phyloP scores from a whole-genome alignment of 2,888 invertebrate species.

The Melinaea menophilus region DNA sequence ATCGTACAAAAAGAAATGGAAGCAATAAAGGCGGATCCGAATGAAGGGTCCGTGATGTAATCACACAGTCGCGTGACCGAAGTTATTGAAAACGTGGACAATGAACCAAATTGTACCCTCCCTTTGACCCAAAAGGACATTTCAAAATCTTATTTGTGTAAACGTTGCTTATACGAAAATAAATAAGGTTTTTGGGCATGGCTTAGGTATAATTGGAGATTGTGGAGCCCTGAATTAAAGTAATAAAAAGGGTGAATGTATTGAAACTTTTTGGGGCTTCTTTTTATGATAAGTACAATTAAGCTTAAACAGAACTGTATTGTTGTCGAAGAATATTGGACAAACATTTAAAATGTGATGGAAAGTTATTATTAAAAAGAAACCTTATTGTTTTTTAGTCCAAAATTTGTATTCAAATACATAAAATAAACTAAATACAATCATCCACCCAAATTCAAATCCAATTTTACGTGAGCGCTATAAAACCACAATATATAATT shows the following conservation, averaged over 20 bases:
- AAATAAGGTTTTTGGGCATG: slow-evolving; percentile 9
- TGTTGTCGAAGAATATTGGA: not conserved
- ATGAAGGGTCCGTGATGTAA: slow-evolving; percentile 29
- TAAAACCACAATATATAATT: not conserved
- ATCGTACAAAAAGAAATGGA: slow-evolving; percentile 14
- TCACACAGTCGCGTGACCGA: slow-evolving; percentile 29
- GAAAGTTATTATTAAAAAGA: too few species aligned
- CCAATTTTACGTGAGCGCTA: not conserved
- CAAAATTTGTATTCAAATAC: too few species aligned
- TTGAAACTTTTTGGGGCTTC: not conserved
- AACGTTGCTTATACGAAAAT: slow-evolving; percentile 9
- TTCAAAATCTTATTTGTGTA: slow-evolving; percentile 11
- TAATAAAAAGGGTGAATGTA: slow-evolving; percentile 1
- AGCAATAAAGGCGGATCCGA: slow-evolving; percentile 16
- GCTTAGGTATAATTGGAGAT: slow-evolving; percentile 7
- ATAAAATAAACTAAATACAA: too few species aligned
- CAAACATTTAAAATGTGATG: too few species aligned
- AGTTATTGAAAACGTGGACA: slow-evolving; percentile 32
- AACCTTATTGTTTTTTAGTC: too few species aligned
- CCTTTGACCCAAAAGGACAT: slow-evolving; percentile 22
- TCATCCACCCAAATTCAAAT: not conserved
- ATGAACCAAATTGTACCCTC: slow-evolving; percentile 25
- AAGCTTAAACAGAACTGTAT: not conserved
- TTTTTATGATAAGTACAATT: not conserved
- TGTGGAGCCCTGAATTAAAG: slow-evolving; percentile 4